A percentile compares a stretch with the other conserved stretches of the same genome.
phyloP scores from a whole-genome alignment of 2,888 invertebrate genomes.

The Theretra japonica region DNA sequence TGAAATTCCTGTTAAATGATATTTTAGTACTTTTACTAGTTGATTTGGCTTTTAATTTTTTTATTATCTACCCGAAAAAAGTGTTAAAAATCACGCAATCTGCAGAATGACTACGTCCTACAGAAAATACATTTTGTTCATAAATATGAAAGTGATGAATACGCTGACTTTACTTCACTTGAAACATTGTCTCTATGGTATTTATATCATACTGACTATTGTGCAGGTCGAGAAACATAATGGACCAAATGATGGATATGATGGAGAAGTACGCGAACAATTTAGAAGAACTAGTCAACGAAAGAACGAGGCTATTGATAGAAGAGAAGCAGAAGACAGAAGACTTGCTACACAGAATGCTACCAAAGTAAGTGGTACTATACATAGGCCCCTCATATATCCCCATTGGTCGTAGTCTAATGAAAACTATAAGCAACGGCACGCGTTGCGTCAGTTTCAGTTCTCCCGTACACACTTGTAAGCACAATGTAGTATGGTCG shows the following conservation, averaged over 20 bases:
- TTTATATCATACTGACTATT: too few relatives aligned
- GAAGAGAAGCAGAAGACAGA: slow-evolving; percentile 97
- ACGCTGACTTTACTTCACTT: too few relatives aligned
- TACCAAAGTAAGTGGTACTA: slow-evolving; percentile 90
- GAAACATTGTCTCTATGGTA: too few relatives aligned
- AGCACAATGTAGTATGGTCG: background rate
- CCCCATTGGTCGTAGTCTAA: background rate
- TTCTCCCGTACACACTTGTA: background rate
- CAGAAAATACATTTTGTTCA: too few relatives aligned
- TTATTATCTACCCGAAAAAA: too few relatives aligned
- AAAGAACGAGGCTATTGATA: slow-evolving; percentile 93
- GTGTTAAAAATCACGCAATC: too few relatives aligned
- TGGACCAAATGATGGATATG: slow-evolving; percentile 99
- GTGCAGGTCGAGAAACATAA: slow-evolving; percentile 92
- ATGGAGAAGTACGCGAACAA: slow-evolving; percentile 98
- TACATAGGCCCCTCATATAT: slow-evolving; percentile 27
- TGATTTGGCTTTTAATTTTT: too few relatives aligned
- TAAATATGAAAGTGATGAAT: too few relatives aligned
- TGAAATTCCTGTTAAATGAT: background rate
- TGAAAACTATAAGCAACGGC: background rate
- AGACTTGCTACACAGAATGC: slow-evolving; percentile 96
- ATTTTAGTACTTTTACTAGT: too few relatives aligned
- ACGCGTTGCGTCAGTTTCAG: slow-evolving; percentile 10
- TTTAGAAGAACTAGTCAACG: slow-evolving; percentile 96
- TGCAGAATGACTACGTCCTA: too few relatives aligned